phyloP scores from a whole-genome alignment of 2,113 vertebrate species.

The Lepisosteus osseus region DNA sequence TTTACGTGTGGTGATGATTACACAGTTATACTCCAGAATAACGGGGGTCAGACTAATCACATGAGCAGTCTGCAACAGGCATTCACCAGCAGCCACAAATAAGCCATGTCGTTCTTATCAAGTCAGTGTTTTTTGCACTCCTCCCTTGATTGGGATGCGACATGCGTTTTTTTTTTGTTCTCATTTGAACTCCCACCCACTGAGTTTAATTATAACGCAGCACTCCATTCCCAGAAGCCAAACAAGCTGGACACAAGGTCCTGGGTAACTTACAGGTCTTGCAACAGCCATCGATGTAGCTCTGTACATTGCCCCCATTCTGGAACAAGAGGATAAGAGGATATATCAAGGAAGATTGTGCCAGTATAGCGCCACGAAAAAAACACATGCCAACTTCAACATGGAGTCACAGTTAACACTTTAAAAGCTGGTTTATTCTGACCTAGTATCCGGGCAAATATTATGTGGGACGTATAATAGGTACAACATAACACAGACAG shows the following conservation, averaged over 20 bases:
- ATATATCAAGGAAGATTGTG: conserved; percentile 9
- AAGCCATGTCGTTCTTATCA: conserved; percentile 55
- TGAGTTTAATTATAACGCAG: conserved; percentile 43
- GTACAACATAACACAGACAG: not conserved
- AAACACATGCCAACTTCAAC: not conserved
- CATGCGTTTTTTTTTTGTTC: conserved; percentile 48
- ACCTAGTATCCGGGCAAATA: too few species aligned
- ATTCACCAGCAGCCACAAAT: conserved; percentile 55
- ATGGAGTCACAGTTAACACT: not conserved
- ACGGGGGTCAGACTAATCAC: conserved; percentile 50
- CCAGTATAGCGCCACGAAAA: not conserved
- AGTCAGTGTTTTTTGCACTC: conserved; percentile 22
- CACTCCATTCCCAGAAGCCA: conserved; percentile 59
- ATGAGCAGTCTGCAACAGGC: conserved; percentile 47
- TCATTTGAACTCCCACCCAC: conserved; percentile 41
- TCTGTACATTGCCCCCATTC: conserved; percentile 88
- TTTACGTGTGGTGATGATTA: conserved; percentile 28
- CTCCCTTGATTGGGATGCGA: conserved; percentile 42
- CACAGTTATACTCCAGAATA: conserved; percentile 58
- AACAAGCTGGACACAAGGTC: conserved; percentile 52
- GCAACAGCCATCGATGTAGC: conserved; percentile 92
- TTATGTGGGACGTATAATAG: not conserved
- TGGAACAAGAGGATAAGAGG: conserved; percentile 56
- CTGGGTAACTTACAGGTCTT: conserved; percentile 88
- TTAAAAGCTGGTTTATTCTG: too few species aligned